Evolutionary conservation across 30 jellyfish, hydroid and myxozoan genomes (phyloP), one percentile per base, ranked within the genome.

Genomic region (Hydractinia symbiolongicarpus): DNA sequence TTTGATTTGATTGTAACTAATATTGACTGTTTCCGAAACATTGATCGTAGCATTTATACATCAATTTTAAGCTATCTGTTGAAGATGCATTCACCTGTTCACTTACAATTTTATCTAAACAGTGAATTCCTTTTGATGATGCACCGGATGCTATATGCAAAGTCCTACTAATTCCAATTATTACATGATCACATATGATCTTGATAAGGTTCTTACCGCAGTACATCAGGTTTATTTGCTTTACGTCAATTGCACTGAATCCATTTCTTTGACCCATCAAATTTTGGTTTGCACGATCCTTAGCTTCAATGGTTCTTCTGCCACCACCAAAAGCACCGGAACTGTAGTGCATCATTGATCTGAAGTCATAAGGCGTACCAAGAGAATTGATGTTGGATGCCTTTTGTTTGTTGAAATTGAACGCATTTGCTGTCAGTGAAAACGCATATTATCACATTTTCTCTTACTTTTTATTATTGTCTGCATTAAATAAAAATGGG

Each of bases 321-420:
- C 96, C 89, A 21, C 89, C 81, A 9, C 89, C 89, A 61, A 88
- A 88, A 11, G 96, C 96, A 4, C 84, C 72, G 67, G 86, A 44
- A 8, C 84, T 93, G 54, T 88, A 88, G 66, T 88, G 96, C 96
- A 88, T 88, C 86, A 88, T 83, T 19, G 89, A 75, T 15, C 54
- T 58, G 76, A 70, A 88, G 66, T 88, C 96, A 57, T 88, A 88
- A 5, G 96, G 96, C 15, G 88, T 88, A 40, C 86, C 86, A 82
- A 88, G 76, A 56, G 84, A 61, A 64, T 85, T 54, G 21, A 85
- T 85, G 75, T 56, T 58, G 7, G 52, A 9, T 57, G 77, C 50
- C 13, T 77, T 79, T 61, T 81, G 89, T 54, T 71, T 81, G 44
- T 72, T 71, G 75, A 81, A 81, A 60, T 81, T 81, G 89, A 66